A percentile compares a stretch with the other conserved stretches of the same genome.
Conservation (phyloP, 2,113 vertebrate species). For the Chaetops frenatus region DNA sequence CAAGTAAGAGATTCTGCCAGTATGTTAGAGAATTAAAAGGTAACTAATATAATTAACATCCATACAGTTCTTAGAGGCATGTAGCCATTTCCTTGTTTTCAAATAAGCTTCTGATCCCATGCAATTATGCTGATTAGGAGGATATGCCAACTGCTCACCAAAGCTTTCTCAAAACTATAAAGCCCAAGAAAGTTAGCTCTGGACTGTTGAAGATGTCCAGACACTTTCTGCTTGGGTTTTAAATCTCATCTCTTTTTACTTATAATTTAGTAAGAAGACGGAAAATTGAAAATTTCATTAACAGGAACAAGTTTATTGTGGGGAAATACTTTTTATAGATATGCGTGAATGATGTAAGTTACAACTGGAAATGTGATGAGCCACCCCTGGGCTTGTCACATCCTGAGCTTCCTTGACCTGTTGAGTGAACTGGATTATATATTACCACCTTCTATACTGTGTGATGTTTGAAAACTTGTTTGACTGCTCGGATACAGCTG, state of each 20-base stretch:
- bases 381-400: background rate
- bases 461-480: background rate
- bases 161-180: slow-evolving; percentile 10
- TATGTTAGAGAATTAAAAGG: background rate
- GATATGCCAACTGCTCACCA: background rate
- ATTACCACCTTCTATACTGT: background rate
- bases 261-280: background rate
- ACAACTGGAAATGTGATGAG: background rate
- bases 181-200: background rate
- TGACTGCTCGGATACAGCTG: background rate
- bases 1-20: background rate
- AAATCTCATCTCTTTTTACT: background rate
- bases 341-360: background rate
- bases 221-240: background rate
- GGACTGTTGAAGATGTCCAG: background rate
- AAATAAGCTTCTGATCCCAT: background rate
- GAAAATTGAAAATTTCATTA: background rate
- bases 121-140: background rate
- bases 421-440: background rate
- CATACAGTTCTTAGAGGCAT: background rate
- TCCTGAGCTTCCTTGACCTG: background rate
- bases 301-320: background rate
- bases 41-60: background rate
- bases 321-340: background rate
- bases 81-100: background rate